A percentile compares a stretch with the other conserved stretches of the same genome.
These are phyloP conservation scores for Pterocles burchelli DNA, from an alignment of 2,113 vertebrate species.

Conservation along the genomic window DNA sequence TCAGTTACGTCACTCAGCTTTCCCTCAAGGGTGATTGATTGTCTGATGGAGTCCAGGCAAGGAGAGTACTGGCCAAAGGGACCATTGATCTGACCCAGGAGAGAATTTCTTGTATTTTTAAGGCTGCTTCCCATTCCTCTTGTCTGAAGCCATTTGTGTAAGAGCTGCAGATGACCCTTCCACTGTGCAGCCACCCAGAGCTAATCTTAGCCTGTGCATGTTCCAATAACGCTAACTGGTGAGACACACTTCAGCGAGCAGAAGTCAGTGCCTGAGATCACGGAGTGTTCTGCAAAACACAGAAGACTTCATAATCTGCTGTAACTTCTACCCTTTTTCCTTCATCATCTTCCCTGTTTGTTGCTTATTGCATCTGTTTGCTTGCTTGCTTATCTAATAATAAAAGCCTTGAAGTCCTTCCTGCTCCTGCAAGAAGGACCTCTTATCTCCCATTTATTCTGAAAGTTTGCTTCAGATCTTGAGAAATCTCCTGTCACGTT, in stretches of 20 bases:
- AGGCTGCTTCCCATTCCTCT: background rate
- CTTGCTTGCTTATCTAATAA: background rate
- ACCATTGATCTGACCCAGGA: background rate
- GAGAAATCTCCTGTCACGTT: background rate
- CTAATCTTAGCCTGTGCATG: fast-evolving
- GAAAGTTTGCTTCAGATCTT: background rate
- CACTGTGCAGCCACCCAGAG: background rate
- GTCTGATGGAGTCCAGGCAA: background rate
- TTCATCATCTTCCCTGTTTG: background rate
- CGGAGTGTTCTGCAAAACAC: background rate
- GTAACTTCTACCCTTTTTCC: background rate
- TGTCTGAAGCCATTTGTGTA: background rate
- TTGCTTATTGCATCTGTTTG: background rate
- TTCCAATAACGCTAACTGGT: background rate
- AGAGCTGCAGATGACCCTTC: background rate
- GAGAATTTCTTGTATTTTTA: background rate
- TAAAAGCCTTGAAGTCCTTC: background rate
- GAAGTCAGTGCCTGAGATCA: background rate
- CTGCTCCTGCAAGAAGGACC: background rate
- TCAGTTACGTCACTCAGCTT: background rate
- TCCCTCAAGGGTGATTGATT: background rate
- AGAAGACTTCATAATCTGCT: background rate
- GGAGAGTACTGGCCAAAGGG: background rate
- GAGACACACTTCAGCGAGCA: background rate
- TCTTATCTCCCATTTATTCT: background rate